Evolutionary conservation across 2,797 vertebrate species (phyloP), one percentile per base, ranked within the genome.

Genomic region (Emydoidea blandingii): DNA sequence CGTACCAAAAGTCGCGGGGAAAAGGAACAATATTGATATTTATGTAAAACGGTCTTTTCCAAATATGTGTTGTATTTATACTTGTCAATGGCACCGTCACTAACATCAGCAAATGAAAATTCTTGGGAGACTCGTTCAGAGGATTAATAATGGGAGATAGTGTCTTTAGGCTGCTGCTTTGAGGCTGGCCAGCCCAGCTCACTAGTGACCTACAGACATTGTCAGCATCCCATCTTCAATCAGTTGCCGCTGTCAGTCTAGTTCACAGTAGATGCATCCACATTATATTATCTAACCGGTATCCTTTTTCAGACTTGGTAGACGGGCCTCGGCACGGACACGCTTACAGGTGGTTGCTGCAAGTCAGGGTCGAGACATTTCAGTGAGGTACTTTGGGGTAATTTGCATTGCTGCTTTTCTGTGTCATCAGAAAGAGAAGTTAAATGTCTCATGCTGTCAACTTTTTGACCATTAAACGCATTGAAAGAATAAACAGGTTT

Each of bases 1-100:
- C 6, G n/a, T 95, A 92, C 54, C 91, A 91, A 91, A 78, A 81
- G 87, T 87, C 87, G 87, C 94, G 87, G 89, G 57, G 62, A 65
- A 90, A 95, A 84, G 91, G 94, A 97, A 96, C 54, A 79, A 8
- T 49, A 49, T 90, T 95, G 95, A 94, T 86, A 96, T 95, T 96
- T 91, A 84, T 83, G 29, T 87, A 91, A 50, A 81, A 79, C 80
- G 41, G 57, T 87, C 84, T 94, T 47, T 90, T 95, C 59, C 85
- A 89, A 89, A 89, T 87, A 85, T 29, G 14, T 84, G 57, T 41
- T 94, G 47, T 41, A 29, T 88, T 95, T 94, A 37, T 81, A 91
- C 94, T 95, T 97, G 52, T 88, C 80, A 91, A 27, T 23, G 84
- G 54, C 29, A 81, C 27, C 85, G 37, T 50, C 87, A 41, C 80